Base-by-base conservation (phyloP, 1,140 invertebrate genomes). In the Branchinecta lynchi region DNA sequence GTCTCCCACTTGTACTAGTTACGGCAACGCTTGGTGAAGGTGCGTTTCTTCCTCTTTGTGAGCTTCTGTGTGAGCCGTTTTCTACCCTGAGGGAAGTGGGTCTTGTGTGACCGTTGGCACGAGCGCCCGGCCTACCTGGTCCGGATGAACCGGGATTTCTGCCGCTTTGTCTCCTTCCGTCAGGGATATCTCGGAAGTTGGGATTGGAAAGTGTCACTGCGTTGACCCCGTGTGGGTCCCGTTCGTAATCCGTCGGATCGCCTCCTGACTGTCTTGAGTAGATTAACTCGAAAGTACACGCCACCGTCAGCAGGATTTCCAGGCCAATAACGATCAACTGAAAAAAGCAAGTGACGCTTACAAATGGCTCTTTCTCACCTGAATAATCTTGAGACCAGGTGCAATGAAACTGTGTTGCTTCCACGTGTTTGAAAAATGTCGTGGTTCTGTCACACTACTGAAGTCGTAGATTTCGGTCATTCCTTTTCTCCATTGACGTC, bases 121-220 rank as follows among this genome's bases (percentile, higher is more conserved):
- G 68, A 46, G n/a, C 44, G 43, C 68, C 45, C 17, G 68, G 43
- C 68, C 15, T 68, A 32, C 68, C 43, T 68, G 43, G 60, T 20
- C 68, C 21, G 65, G 45, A 44, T 43, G 43, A 45, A 45, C 68
- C 66, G 32, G 68, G 68, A n/a, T 46, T 44, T n/a, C 68, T 46
- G n/a, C 68, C 67, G 12, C 32, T 45, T 20, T 45, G 43, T 68
- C 67, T 20, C 12, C 67, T 68, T 43, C 67, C 67, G 68, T 44
- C 71, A 71, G 74, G 76, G 69, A 84, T 84, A 72, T 91, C 89
- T 76, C 87, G 84, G 76, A 89, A 91, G 17, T 88, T 88, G 8
- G 88, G 89, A 81, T 92, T 92, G 74, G 88, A 88, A 74, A 87
- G 89, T 3, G 89, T 90, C 15, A 86, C 86, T 12, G 84, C 84